Evolutionary conservation across 2,113 vertebrate species (phyloP), one percentile per base, ranked within the genome.

Genomic region (Saccopteryx leptura): DNA sequence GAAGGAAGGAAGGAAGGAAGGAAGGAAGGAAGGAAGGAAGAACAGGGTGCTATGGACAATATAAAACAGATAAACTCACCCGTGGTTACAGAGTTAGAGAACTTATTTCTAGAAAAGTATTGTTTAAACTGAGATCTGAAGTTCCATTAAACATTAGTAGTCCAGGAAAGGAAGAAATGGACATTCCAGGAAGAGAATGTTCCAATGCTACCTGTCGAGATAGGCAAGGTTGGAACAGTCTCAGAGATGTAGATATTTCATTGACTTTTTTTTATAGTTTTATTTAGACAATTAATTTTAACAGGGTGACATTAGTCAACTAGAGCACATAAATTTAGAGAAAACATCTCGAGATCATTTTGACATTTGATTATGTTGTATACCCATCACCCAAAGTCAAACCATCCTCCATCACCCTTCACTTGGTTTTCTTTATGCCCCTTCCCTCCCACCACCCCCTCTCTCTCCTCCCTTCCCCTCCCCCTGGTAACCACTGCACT

Each of bases 121-220:
- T 89, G 7, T 88, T 87, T 82, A 54, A 60, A 68, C 71, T 75
- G 60, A 50, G 8, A 72, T 61, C 56, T 33, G 26, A n/a, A 91
- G 48, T 15, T 60, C 5, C 15, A 7, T 18, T 74, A 58, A 80
- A 7, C 78, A 72, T 60, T 65, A 65, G 54, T 94, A 80, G 21
- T 85, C 84, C 54, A 86, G 65, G 46, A 76, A 58, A 84, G 3
- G 6, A 81, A 14, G n/a, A 8, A 54, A 68, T 5, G 28, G 33
- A 46, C 18, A 7, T 93, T 94, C 7, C 18, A 69, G 26, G 46
- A 56, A 91, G 17, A 81, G 18, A 74, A 78, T 75, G 7, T 75
- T 58, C 39, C 33, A 50, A 8, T 0, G 0, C 10, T 69, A 12
- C 2, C 21, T 50, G 1, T 28, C 18, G 18, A 48, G 10, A 65